These are phyloP conservation scores for Dastarcus helophoroides DNA, from an alignment of 2,888 invertebrate species.

Conservation along the genomic window DNA sequence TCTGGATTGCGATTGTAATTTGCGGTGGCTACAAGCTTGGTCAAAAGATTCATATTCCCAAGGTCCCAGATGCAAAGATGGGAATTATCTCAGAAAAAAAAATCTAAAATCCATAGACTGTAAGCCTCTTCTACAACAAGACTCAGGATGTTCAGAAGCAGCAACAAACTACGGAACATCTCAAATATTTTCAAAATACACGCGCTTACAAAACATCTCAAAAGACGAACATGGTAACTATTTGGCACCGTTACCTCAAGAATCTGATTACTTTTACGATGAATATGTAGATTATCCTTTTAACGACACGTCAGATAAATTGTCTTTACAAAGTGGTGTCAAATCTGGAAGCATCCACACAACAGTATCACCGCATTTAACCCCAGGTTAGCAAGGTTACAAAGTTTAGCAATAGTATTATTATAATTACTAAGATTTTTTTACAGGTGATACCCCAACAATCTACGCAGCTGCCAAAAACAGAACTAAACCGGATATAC, in stretches of 20 bases:
- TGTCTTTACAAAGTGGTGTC: too few species aligned
- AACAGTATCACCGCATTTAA: constrained; percentile 17
- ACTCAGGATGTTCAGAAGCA: constrained; percentile 40
- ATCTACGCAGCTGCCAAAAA: constrained; percentile 42
- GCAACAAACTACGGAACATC: constrained; percentile 44
- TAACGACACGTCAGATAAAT: constrained; percentile 37
- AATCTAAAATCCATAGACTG: constrained; percentile 62
- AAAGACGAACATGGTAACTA: constrained; percentile 39
- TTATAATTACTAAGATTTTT: constrained; percentile 28
- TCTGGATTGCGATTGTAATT: constrained; percentile 66
- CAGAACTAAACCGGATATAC: constrained; percentile 23
- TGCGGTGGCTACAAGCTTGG: constrained; percentile 78
- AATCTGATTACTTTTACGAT: constrained; percentile 73
- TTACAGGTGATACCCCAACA: constrained; percentile 49
- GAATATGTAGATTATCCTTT: constrained; percentile 71
- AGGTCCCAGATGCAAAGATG: constrained; percentile 71
- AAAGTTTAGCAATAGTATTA: not conserved
- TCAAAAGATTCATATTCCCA: constrained; percentile 60
- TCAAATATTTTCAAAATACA: constrained; percentile 47
- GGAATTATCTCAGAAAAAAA: constrained; percentile 61
- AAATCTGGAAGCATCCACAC: constrained; percentile 10
- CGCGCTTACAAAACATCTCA: constrained; percentile 38
- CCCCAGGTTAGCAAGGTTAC: constrained; percentile 15
- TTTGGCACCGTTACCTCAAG: constrained; percentile 55
- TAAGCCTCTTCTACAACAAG: constrained; percentile 23